These are phyloP conservation scores for Epirrhoe tristata DNA, from an alignment of 2,888 invertebrate genomes.

Conservation along the genomic window DNA sequence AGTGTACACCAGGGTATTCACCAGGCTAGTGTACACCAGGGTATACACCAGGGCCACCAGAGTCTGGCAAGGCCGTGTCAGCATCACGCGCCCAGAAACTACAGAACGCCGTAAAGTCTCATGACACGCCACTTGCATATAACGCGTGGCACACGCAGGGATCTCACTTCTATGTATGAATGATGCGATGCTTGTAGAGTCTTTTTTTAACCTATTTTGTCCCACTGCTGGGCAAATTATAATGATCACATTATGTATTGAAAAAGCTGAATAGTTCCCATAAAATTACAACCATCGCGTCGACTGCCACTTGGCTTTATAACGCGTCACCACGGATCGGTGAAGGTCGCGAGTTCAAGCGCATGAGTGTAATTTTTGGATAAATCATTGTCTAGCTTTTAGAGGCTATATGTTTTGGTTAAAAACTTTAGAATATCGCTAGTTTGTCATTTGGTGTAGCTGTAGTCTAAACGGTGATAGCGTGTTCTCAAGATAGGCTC, in stretches of 20 bases:
- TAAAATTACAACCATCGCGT: too few relatives aligned
- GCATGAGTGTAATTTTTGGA: too few relatives aligned
- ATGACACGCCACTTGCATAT: slow-evolving; percentile 35
- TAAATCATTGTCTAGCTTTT: not conserved
- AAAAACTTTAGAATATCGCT: not conserved
- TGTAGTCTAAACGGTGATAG: not conserved
- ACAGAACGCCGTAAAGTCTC: slow-evolving; percentile 48
- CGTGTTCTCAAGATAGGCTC: not conserved
- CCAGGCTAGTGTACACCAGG: slow-evolving; percentile 21
- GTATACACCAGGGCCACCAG: slow-evolving; percentile 39
- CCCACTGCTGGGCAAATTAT: too few relatives aligned
- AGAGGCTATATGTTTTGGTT: not conserved
- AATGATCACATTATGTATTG: too few relatives aligned
- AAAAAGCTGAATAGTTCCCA: too few relatives aligned
- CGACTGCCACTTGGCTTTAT: too few relatives aligned
- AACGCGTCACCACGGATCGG: too few relatives aligned
- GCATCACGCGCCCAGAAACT: slow-evolving; percentile 61
- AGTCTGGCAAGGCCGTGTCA: slow-evolving; percentile 58
- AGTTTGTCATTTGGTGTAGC: not conserved
- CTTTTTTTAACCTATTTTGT: too few relatives aligned
- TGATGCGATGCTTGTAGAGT: slow-evolving; percentile 9
- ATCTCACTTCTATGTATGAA: slow-evolving; percentile 17
- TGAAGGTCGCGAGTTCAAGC: too few relatives aligned
- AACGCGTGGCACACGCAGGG: slow-evolving; percentile 17
- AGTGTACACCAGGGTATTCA: slow-evolving; percentile 22